Evolutionary conservation across 2,888 invertebrate genomes (phyloP).

Genomic region (Lottia gigantea): DNA sequence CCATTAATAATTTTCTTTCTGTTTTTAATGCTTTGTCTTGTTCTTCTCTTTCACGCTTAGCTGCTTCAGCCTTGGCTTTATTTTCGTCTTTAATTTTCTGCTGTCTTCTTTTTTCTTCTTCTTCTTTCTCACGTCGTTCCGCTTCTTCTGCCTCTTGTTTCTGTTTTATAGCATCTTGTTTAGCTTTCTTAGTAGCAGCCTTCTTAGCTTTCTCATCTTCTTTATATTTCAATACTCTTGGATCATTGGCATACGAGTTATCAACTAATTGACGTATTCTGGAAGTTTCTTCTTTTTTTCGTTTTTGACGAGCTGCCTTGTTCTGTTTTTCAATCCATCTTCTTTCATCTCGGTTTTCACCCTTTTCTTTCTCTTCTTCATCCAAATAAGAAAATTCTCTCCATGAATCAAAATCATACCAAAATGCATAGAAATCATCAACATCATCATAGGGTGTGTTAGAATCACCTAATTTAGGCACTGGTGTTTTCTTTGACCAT

Average conservation of each 20-base stretch:
- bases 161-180: slow-evolving; percentile 73
- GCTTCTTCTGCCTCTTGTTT: slow-evolving; percentile 77
- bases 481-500: slow-evolving; percentile 90
- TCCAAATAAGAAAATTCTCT: slow-evolving; percentile 98
- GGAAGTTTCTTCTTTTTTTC: slow-evolving; percentile 97
- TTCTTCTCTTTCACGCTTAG: slow-evolving; percentile 86
- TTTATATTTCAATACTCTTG: slow-evolving; percentile 90
- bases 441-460: slow-evolving; percentile 85
- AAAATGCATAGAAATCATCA: slow-evolving; percentile 94
- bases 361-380: slow-evolving; percentile 98
- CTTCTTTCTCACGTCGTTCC: slow-evolving; percentile 72
- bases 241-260: slow-evolving; percentile 92
- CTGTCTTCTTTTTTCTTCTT: slow-evolving; percentile 68
- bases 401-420: slow-evolving; percentile 98
- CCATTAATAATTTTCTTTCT: slow-evolving; percentile 77
- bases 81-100: slow-evolving; percentile 76
- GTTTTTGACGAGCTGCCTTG: slow-evolving; percentile 88
- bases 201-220: slow-evolving; percentile 93
- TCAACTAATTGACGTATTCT: slow-evolving; percentile 89
- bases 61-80: slow-evolving; percentile 77
- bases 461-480: slow-evolving; percentile 85
- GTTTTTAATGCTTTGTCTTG: slow-evolving; percentile 87
- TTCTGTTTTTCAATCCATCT: slow-evolving; percentile 99
- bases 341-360: slow-evolving; percentile 93
- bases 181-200: slow-evolving; percentile 87